Percentiles rank a stretch among this genome's conserved stretches.
phyloP scores from a whole-genome alignment of 64 coral and sea anemone genomes.

The Hydrozoanthus tunicans region DNA sequence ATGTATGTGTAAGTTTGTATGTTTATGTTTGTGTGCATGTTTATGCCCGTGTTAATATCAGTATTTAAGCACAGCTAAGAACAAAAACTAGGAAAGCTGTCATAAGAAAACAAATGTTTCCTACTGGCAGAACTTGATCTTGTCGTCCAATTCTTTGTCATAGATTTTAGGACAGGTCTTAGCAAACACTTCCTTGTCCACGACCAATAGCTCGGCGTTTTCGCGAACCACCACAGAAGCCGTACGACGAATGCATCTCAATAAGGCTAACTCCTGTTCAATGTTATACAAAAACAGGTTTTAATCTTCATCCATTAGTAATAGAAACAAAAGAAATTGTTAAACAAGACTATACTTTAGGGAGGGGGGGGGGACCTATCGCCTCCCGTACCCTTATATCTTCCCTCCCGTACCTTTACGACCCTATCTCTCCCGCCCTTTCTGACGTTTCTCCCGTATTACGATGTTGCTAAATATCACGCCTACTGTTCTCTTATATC shows the following conservation, averaged over 20 bases:
- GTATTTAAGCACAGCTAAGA: neutral
- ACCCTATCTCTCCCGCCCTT: too few relatives aligned
- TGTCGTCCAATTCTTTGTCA: constrained; percentile 87
- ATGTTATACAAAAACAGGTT: neutral
- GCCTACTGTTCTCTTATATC: too few relatives aligned
- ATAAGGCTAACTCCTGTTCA: constrained; percentile 76
- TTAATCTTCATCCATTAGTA: neutral
- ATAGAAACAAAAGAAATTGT: too few relatives aligned
- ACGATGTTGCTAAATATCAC: too few relatives aligned
- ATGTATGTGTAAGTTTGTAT: too few relatives aligned
- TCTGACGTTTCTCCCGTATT: too few relatives aligned
- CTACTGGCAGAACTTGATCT: constrained; percentile 96
- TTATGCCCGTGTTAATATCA: neutral
- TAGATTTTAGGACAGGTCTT: constrained; percentile 89
- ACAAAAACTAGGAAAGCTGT: neutral
- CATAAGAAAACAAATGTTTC: neutral
- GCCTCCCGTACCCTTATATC: too few relatives aligned
- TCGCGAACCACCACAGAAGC: constrained; percentile 94
- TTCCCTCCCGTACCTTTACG: too few relatives aligned
- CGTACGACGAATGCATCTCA: constrained; percentile 87
- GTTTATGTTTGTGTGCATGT: neutral
- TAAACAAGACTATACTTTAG: too few relatives aligned
- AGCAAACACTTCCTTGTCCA: constrained; percentile 88
- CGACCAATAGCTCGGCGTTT: constrained; percentile 76
- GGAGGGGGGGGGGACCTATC: too few relatives aligned